Evolutionary conservation across 2,797 vertebrate species (phyloP).

Genomic region (Semotilus atromaculatus): DNA sequence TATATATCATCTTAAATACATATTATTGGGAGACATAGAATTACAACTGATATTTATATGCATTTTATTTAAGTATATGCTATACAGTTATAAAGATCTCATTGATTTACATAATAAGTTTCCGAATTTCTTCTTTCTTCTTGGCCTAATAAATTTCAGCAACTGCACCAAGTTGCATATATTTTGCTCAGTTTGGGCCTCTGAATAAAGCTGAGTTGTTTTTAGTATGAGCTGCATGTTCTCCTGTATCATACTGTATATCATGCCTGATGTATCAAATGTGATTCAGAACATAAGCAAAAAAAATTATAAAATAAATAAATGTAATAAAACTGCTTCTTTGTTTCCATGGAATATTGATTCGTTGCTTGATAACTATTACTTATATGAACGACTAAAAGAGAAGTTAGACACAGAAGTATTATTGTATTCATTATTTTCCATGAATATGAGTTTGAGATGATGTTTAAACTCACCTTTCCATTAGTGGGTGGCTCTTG

Average conservation of each 20-base stretch:
- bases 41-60: too few species aligned
- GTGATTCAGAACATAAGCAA: background rate
- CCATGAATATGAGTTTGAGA: background rate
- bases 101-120: too few species aligned
- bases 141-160: too few species aligned
- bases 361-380: background rate
- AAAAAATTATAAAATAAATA: background rate
- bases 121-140: too few species aligned
- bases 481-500: conserved; percentile 96
- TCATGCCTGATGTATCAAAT: background rate
- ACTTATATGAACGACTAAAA: background rate
- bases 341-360: background rate
- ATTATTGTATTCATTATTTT: background rate
- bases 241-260: background rate
- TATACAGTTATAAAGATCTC: too few species aligned
- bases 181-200: too few species aligned
- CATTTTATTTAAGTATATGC: too few species aligned
- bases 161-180: too few species aligned
- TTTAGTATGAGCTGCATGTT: background rate
- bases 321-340: background rate
- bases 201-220: background rate
- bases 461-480: conserved; percentile 80
- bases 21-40: too few species aligned
- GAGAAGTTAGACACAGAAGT: background rate
- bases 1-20: too few species aligned